Percentiles rank a stretch among this genome's conserved stretches.
These are phyloP conservation scores for Rosalia funebris DNA, from an alignment of 2,888 invertebrate genomes.

Conservation along the genomic window DNA sequence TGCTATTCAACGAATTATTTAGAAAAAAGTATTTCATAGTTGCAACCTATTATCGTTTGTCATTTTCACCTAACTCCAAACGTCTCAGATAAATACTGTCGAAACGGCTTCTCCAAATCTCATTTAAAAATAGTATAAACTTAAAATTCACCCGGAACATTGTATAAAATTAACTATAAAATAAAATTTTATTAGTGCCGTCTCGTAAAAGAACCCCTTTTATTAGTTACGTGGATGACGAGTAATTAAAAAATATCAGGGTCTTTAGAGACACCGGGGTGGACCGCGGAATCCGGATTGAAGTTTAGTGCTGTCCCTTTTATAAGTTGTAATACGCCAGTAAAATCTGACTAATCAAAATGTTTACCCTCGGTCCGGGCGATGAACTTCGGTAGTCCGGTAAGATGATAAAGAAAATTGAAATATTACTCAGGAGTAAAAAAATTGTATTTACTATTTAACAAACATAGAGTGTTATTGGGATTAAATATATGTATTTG, in stretches of 20 bases:
- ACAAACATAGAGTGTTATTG: too few relatives aligned
- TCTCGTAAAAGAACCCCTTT: conserved; percentile 38
- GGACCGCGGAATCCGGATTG: conserved; percentile 31
- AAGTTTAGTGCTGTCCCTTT: conserved; percentile 36
- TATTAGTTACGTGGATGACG: conserved; percentile 37
- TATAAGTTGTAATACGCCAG: too few relatives aligned
- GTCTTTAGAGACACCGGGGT: conserved; percentile 35
- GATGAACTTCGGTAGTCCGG: too few relatives aligned
- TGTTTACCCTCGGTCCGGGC: too few relatives aligned
- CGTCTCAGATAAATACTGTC: not conserved
- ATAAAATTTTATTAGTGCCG: conserved; percentile 41
- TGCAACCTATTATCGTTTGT: too few relatives aligned
- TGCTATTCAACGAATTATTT: too few relatives aligned
- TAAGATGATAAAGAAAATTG: too few relatives aligned
- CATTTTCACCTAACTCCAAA: not conserved
- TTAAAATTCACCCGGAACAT: conserved; percentile 18
- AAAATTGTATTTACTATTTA: too few relatives aligned
- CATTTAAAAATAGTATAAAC: conserved; percentile 1
- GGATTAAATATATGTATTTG: too few relatives aligned
- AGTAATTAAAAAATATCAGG: conserved; percentile 46
- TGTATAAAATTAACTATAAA: conserved; percentile 29
- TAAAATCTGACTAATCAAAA: too few relatives aligned
- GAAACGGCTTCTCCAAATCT: conserved; percentile 10
- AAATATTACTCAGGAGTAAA: too few relatives aligned
- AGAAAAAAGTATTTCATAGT: too few relatives aligned